Evolutionary conservation across 2,797 vertebrate species (phyloP), one percentile per base, ranked within the genome.

Genomic region (Diglossa cyanea): DNA sequence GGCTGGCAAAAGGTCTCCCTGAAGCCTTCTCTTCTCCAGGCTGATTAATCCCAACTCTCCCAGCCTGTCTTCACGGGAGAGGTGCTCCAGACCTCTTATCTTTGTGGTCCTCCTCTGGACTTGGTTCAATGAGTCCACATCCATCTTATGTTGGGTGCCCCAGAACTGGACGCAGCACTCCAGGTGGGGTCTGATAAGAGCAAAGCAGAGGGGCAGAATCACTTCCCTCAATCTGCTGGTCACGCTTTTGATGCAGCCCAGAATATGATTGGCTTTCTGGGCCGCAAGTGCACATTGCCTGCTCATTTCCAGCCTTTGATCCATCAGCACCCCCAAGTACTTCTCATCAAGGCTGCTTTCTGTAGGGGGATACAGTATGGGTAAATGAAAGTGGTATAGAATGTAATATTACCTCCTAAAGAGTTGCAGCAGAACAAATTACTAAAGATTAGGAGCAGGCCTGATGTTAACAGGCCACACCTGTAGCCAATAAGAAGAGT

Each of bases 41-140:
- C 6, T 33, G 1, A 30, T 20, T n/a, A 65, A 14, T 30, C 44
- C 8, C 9, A 51, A 20, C 17, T 79, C 16, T 65, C 19, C 11
- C 44, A 44, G 23, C n/a, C 16, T 62, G 12, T 31, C 42, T 35
- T 55, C 25, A 23, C 3, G 6, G 19, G 4, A 40, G 18, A 44
- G 15, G 16, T n/a, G 16, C 23, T 33, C n/a, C 67, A 65, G n/a
- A 65, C 13, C 11, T 44, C 23, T 57, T 12, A 58, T 45, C 19
- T 57, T 35, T 0, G 0, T 58, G 39, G 9, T 25, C 12, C 11
- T 58, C n/a, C 17, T 79, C n/a, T 0, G 0, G 7, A 25, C 9
- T 72, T 65, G 11, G 3, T n/a, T 51, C 44, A 58, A 21, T 39
- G 44, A 9, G 17, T 45, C 17, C n/a, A 37, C 0, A 0, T 54